Evolutionary conservation across 2,888 invertebrate species (phyloP), one percentile per base, ranked within the genome.

Genomic region (Sinelater perroti): DNA sequence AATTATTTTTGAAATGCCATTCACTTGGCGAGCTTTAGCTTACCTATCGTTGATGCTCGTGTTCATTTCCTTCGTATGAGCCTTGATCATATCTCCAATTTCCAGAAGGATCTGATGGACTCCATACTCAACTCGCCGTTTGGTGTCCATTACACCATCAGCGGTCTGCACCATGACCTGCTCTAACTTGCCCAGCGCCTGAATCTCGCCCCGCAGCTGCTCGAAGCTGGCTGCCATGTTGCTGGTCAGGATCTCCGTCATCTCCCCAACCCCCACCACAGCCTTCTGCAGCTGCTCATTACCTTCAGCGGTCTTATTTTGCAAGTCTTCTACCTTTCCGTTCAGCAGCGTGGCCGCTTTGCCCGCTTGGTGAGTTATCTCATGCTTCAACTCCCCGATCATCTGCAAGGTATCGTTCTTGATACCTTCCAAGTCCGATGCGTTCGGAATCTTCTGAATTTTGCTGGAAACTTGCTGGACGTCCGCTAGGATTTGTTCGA

Each of bases 131-230:
- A 95, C 85, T 33, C 91, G 84, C 47, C 91, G 86, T 76, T 92
- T 94, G 1, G 89, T 91, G 57, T 92, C 91, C 70, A 92, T 75
- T 21, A 93, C 91, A 71, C 90, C 88, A 78, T 94, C 93, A 0
- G 92, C 90, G 33, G 91, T 93, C 71, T 91, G 88, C 42, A 91
- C 81, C 77, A 93, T 83, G 1, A 93, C 87, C 63, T 87, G 85
- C 71, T 93, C 92, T 55, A 89, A 86, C 72, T 89, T 90, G 1
- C 85, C 82, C 46, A 93, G 79, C 1, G 83, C 79, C 68, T 83
- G 80, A 3, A 86, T 78, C 72, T 86, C 86, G 21, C 75, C 79
- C 40, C 79, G 79, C 33, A 87, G 70, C 5, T 82, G 77, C 38
- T 80, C 81, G 64, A 84, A 85, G 78, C 77, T 84, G 72, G 0